Evolutionary conservation across 1,140 invertebrate species (phyloP).

Genomic region (Drosophila mayri): DNA sequence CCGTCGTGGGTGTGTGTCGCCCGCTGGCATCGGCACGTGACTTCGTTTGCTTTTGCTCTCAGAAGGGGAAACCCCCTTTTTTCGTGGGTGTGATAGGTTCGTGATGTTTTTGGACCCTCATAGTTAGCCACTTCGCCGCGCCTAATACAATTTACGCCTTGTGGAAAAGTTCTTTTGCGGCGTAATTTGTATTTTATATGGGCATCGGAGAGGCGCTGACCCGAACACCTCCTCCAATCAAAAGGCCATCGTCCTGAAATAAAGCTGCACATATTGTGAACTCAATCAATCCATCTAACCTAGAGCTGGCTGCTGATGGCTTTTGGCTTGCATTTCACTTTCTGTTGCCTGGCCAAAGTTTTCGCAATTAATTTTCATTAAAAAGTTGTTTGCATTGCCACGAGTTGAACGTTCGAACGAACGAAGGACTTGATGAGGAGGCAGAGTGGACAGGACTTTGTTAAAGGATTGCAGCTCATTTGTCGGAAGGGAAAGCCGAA

Average conservation of each 20-base stretch:
- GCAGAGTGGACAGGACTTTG: slow-evolving; percentile 2
- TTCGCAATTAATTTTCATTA: slow-evolving; percentile 68
- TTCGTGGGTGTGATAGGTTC: slow-evolving; percentile 19
- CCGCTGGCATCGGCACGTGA: slow-evolving; percentile 68
- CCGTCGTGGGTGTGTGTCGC: slow-evolving; percentile 32
- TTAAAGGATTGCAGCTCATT: slow-evolving; percentile 47
- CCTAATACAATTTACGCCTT: slow-evolving; percentile 54
- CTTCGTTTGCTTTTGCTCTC: slow-evolving; percentile 53
- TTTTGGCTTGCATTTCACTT: slow-evolving; percentile 35
- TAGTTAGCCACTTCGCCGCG: slow-evolving; percentile 13
- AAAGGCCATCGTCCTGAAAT: slow-evolving; percentile 23
- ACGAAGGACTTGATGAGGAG: not conserved
- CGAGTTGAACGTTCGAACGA: slow-evolving; percentile 57
- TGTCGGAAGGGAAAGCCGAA: slow-evolving; percentile 19
- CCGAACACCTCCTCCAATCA: slow-evolving; percentile 1
- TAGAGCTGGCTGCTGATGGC: slow-evolving; percentile 9
- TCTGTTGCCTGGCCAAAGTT: slow-evolving; percentile 15
- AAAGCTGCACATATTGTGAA: slow-evolving; percentile 23
- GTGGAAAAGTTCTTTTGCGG: slow-evolving; percentile 39
- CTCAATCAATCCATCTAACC: slow-evolving; percentile 8
- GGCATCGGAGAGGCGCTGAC: slow-evolving; percentile 14
- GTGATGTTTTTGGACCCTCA: slow-evolving; percentile 18
- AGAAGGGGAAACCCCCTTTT: slow-evolving; percentile 17
- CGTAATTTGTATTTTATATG: slow-evolving; percentile 28
- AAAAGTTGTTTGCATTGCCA: slow-evolving; percentile 55